Conservation (phyloP, 2,797 vertebrate genomes). For the Columba guinea region DNA sequence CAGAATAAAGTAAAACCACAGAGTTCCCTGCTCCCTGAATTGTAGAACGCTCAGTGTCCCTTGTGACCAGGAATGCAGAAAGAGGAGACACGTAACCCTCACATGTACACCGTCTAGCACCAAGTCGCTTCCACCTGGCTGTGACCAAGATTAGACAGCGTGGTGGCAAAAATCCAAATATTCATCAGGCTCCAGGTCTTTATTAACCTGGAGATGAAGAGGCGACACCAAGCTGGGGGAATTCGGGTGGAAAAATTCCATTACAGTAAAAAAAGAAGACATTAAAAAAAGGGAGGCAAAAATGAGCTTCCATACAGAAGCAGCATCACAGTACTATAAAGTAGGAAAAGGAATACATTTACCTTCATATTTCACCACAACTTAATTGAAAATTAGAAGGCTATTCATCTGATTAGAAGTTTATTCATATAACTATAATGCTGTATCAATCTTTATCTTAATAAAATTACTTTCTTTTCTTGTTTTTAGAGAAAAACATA, state of each 20-base stretch:
- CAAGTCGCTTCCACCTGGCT: neutral
- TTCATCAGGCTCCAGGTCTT: neutral
- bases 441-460: neutral
- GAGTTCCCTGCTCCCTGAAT: neutral
- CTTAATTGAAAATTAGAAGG: neutral
- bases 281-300: neutral
- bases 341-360: neutral
- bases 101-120: fast-evolving
- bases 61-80: fast-evolving
- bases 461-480: neutral
- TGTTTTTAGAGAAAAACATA: neutral
- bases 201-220: neutral
- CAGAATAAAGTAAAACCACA: neutral
- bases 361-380: neutral
- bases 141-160: neutral
- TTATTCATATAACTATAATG: neutral
- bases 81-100: neutral
- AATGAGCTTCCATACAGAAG: neutral
- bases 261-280: neutral
- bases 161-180: neutral
- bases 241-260: neutral
- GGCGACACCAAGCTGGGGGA: neutral
- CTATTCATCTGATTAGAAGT: neutral
- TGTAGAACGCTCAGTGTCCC: fast-evolving
- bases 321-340: neutral